Evolutionary conservation across 2,888 invertebrate species (phyloP), one percentile per base, ranked within the genome.

Genomic region (Caenorhabditis afra): DNA sequence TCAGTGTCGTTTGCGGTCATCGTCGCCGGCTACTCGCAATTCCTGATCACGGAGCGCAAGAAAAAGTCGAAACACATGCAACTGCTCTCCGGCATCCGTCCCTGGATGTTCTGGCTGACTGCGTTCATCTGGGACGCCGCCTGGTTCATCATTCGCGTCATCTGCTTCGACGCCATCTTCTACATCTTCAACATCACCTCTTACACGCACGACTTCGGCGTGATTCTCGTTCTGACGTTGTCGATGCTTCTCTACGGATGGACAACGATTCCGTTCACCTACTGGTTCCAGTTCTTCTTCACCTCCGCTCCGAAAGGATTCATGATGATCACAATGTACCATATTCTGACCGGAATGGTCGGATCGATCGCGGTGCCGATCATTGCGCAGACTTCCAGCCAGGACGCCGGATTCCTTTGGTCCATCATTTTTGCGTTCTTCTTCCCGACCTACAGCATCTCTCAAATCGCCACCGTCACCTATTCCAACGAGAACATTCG

Each of bases 1-100:
- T n/a, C 57, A 78, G 80, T 81, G 1, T 59, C 80, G 47, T 78
- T 83, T 50, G 74, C 83, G 4, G 71, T 83, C 16, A 68, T 78
- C 10, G 68, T 83, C 41, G 77, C 86, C 8, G 85, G 85, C 8
- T 87, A 85, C 64, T 80, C 82, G 14, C 75, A 83, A 22, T 88
- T 88, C 74, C 58, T 88, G 18, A 87, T 88, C 49, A 81, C 87
- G 7, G 88, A 88, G 57, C 64, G 87, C 11, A 87, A 87, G 79
- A 88, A 88, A 81, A 86, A 86, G 44, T 83, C 81, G 22, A 88
- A 88, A 59, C 88, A 87, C 71, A 87, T 88, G 87, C 87, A 87
- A 75, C 73, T 86, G 41, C 76, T 87, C 62, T 81, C 77, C 20
- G 88, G 88, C 41, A 71, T 87, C 14, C 75, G 81, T n/a, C 84